Evolutionary conservation across 2,797 vertebrate genomes (phyloP).

Genomic region (Eulemur coronatus): DNA sequence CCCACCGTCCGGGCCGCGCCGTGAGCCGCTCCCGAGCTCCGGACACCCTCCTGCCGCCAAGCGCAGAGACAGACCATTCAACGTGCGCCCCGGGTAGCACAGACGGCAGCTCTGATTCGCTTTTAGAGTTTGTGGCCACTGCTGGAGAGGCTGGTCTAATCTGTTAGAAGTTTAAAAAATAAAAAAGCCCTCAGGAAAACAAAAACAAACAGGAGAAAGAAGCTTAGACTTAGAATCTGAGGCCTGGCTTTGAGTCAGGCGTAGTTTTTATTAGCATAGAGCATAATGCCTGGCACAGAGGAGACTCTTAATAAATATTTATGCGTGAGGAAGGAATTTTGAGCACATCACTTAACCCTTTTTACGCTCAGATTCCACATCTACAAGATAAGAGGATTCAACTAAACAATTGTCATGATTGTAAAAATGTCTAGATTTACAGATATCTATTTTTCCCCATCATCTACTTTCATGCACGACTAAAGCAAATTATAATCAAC

Average conservation of each 20-base stretch:
- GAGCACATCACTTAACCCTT: background rate
- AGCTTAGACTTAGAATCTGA: background rate
- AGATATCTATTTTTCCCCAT: background rate
- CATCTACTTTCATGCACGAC: background rate
- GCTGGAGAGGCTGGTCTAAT: background rate
- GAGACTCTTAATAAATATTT: background rate
- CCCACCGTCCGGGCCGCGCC: rapidly evolving
- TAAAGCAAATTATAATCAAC: background rate
- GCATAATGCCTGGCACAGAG: background rate
- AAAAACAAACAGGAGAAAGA: background rate
- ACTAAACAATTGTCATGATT: background rate
- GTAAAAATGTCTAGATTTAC: background rate
- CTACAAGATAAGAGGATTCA: background rate
- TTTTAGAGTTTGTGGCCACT: background rate
- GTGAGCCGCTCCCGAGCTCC: too few relatives aligned
- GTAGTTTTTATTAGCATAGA: background rate
- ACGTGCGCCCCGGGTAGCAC: rapidly evolving
- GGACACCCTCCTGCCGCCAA: background rate
- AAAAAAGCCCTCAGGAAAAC: background rate
- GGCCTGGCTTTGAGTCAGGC: background rate
- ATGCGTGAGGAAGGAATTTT: background rate
- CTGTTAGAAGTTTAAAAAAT: background rate
- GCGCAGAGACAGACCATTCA: rapidly evolving
- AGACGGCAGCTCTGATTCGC: background rate
- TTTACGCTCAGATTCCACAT: background rate